Evolutionary conservation across 1,140 invertebrate genomes (phyloP).

Genomic region (Melanaphis sacchari): DNA sequence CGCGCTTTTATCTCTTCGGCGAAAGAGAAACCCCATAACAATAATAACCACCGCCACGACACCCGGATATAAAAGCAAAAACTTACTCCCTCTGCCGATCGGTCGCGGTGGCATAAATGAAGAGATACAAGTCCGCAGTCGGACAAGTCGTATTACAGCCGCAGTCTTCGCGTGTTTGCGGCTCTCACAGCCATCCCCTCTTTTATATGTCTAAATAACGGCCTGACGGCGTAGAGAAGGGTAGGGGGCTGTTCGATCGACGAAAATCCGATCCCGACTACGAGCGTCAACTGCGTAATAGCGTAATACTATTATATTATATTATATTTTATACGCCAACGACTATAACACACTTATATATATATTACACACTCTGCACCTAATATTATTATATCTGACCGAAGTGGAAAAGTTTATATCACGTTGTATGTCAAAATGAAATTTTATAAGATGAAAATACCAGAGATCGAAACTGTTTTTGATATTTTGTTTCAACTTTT

Average conservation of each 20-base stretch:
- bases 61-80: slow-evolving; percentile 49
- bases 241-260: not conserved
- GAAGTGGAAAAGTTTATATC: not conserved
- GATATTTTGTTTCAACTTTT: not conserved
- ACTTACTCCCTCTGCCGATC: not conserved
- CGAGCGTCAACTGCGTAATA: not conserved
- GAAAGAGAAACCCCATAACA: slow-evolving; percentile 28
- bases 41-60: slow-evolving; percentile 31
- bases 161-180: not conserved
- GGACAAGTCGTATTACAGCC: not conserved
- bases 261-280: not conserved
- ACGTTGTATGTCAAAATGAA: not conserved
- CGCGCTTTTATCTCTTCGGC: not conserved
- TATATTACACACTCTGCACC: not conserved
- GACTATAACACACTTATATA: not conserved
- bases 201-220: not conserved
- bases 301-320: not conserved
- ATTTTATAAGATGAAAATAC: not conserved
- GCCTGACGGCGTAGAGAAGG: no score
- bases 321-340: not conserved
- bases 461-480: not conserved
- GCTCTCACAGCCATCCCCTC: not conserved
- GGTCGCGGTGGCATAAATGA: not conserved
- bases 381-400: not conserved
- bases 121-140: slow-evolving; percentile 47